Evolutionary conservation across 2,797 vertebrate species (phyloP).

Genomic region (Hydrocynus forskahlii): DNA sequence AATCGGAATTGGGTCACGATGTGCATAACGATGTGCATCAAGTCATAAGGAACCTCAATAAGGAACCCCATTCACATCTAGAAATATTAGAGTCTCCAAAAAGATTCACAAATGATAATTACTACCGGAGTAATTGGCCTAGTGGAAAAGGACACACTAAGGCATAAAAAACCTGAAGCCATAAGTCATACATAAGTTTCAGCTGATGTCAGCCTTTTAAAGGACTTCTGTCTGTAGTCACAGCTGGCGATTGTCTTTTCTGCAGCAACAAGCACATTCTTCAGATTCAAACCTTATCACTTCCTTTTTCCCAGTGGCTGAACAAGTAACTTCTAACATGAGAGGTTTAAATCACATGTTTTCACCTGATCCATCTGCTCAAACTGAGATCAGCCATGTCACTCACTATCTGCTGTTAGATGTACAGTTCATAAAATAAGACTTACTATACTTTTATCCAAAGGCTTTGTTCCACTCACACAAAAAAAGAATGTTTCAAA

Average conservation of each 20-base stretch:
- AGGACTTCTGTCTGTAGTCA: neutral
- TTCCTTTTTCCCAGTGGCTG: constrained; percentile 31
- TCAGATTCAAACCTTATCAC: neutral
- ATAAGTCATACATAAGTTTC: constrained; percentile 28
- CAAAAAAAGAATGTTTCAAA: too few species aligned
- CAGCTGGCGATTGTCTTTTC: neutral
- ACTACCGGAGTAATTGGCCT: neutral
- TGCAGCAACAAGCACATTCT: neutral
- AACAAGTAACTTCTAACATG: constrained; percentile 25
- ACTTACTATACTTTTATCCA: too few species aligned
- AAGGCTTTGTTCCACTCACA: too few species aligned
- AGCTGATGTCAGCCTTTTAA: constrained; percentile 55
- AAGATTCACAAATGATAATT: neutral
- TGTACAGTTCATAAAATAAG: neutral
- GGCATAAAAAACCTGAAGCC: constrained; percentile 22
- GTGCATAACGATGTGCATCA: neutral
- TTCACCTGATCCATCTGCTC: neutral
- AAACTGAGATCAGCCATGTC: neutral
- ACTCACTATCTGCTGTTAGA: neutral
- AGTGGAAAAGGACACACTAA: constrained; percentile 5
- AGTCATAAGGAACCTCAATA: neutral
- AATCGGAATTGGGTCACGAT: too few species aligned
- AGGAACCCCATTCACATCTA: too few species aligned
- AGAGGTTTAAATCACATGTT: constrained; percentile 42
- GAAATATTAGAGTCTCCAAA: neutral